Evolutionary conservation across 2,888 invertebrate genomes (phyloP).

Genomic region (Bugulina stolonifera): DNA sequence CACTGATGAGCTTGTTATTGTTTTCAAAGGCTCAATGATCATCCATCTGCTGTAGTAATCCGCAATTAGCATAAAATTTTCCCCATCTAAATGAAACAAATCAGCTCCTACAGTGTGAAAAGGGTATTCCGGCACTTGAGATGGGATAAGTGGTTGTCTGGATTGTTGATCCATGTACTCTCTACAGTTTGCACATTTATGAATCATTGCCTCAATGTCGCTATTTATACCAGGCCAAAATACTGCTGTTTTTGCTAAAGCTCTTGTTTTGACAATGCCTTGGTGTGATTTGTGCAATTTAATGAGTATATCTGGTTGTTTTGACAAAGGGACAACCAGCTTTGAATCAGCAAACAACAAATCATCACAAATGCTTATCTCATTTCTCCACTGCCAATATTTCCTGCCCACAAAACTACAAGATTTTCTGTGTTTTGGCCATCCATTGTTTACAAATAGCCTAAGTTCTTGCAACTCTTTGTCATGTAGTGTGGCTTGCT

Average conservation of each 20-base stretch:
- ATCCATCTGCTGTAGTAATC: neutral
- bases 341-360: neutral
- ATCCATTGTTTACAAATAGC: neutral
- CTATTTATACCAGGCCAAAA: constrained; percentile 27
- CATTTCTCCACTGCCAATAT: neutral
- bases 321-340: neutral
- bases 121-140: neutral
- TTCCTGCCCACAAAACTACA: neutral
- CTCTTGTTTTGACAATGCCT: constrained; percentile 25
- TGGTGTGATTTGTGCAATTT: constrained; percentile 21
- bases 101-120: neutral
- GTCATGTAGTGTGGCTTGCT: neutral
- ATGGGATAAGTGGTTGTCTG: neutral
- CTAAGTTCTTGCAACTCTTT: neutral
- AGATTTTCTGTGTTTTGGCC: neutral
- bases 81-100: constrained; percentile 6
- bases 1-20: neutral
- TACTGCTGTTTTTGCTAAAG: constrained; percentile 1
- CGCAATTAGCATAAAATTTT: neutral
- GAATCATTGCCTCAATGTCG: neutral
- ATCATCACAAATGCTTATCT: neutral
- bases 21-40: neutral
- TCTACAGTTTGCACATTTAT: neutral
- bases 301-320: constrained; percentile 24
- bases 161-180: neutral